Conservation (phyloP, 2,888 invertebrate genomes). For the Trachelus stipa region DNA sequence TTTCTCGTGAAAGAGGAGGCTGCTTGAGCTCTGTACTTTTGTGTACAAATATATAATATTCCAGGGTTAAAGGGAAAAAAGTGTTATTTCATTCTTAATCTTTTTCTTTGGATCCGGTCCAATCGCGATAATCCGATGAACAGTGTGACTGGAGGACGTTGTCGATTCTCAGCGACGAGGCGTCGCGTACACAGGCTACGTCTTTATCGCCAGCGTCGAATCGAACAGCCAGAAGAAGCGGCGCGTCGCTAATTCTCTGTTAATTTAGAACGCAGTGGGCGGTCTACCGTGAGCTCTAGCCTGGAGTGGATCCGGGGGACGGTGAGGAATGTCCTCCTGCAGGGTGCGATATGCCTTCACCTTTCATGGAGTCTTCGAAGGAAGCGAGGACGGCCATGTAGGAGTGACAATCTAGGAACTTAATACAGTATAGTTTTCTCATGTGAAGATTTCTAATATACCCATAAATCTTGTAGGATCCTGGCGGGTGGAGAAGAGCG, state of each 20-base stretch:
- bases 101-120: background rate
- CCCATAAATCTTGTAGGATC: background rate
- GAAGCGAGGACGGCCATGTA: background rate
- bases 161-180: constrained; percentile 2
- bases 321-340: constrained; percentile 6
- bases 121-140: background rate
- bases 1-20: background rate
- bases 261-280: constrained; percentile 33
- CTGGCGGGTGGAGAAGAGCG: background rate
- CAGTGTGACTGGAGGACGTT: background rate
- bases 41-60: background rate
- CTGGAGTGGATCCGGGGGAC: background rate
- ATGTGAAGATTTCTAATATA: background rate
- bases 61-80: background rate
- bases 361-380: background rate
- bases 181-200: background rate
- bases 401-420: background rate
- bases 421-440: background rate
- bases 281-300: constrained; percentile 17
- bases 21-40: background rate
- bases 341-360: background rate
- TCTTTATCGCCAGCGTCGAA: constrained; percentile 13
- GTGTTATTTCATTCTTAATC: background rate
- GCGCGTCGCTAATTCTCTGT: constrained; percentile 34
- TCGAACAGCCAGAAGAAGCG: constrained; percentile 16